Evolutionary conservation across 2,888 invertebrate genomes (phyloP).

Genomic region (Apodemia zela): DNA sequence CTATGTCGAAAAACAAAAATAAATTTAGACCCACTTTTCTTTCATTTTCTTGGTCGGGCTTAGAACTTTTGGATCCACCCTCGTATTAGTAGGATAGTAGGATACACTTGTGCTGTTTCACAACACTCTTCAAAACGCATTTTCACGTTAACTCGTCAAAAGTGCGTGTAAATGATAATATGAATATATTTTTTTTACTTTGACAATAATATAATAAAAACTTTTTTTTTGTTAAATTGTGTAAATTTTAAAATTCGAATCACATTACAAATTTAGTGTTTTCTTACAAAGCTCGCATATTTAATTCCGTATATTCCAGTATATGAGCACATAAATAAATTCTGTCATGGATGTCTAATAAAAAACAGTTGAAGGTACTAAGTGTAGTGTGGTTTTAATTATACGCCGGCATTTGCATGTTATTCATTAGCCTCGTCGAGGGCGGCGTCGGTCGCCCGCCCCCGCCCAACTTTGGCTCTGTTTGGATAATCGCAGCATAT

Average conservation of each 20-base stretch:
- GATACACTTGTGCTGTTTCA: too few species aligned
- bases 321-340: constrained; percentile 7
- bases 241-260: neutral
- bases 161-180: too few species aligned
- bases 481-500: constrained; percentile 20
- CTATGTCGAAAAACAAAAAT: too few species aligned
- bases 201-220: too few species aligned
- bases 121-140: too few species aligned
- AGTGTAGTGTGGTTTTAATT: constrained; percentile 56
- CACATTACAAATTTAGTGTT: neutral
- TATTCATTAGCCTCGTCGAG: constrained; percentile 59
- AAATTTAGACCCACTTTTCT: too few species aligned
- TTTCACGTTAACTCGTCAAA: too few species aligned
- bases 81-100: too few species aligned
- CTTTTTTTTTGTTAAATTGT: too few species aligned
- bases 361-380: constrained; percentile 27
- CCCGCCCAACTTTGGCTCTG: constrained; percentile 25
- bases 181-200: too few species aligned
- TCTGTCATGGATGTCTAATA: constrained; percentile 22
- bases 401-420: constrained; percentile 67
- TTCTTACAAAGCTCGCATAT: constrained; percentile 4
- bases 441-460: constrained; percentile 38
- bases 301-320: neutral
- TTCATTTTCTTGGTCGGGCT: too few species aligned
- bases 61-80: too few species aligned